Conservation (phyloP, 2,888 invertebrate species). For the Germaria angustata region DNA sequence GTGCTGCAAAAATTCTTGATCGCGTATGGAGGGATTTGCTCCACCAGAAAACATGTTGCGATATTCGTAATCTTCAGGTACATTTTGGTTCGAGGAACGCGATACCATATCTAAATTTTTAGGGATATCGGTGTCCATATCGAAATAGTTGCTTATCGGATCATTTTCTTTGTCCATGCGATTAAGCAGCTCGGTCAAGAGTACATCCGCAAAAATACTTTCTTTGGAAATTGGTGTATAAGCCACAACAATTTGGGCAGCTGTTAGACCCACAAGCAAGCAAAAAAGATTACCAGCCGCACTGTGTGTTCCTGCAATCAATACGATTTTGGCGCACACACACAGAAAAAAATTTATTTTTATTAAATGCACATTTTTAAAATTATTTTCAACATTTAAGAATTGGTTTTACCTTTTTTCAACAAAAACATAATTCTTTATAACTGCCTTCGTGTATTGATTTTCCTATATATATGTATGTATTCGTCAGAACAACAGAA, state of each 20-base stretch:
- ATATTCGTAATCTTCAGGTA: slow-evolving; percentile 86
- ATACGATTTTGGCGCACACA: not conserved
- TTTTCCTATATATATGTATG: slow-evolving; percentile 55
- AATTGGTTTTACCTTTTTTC: slow-evolving; percentile 40
- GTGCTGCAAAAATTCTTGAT: slow-evolving; percentile 93
- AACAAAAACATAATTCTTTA: slow-evolving; percentile 26
- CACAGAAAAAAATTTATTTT: not conserved
- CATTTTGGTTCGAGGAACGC: slow-evolving; percentile 82
- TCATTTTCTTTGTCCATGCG: slow-evolving; percentile 89
- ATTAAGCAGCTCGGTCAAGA: slow-evolving; percentile 88
- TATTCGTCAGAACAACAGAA: slow-evolving; percentile 61
- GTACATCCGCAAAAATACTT: slow-evolving; percentile 85
- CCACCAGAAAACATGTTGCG: slow-evolving; percentile 84
- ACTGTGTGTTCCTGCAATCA: slow-evolving; percentile 1
- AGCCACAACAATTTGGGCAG: slow-evolving; percentile 47
- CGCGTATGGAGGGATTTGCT: slow-evolving; percentile 88
- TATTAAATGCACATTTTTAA: not conserved
- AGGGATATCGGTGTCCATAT: slow-evolving; percentile 76
- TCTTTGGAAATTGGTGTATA: slow-evolving; percentile 80
- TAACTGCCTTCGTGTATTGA: slow-evolving; percentile 49
- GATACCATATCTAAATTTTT: slow-evolving; percentile 79
- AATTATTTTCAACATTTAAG: not conserved
- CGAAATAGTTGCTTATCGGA: slow-evolving; percentile 81
- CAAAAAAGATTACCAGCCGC: slow-evolving; percentile 43
- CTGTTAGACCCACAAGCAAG: slow-evolving; percentile 47